phyloP scores from a whole-genome alignment of 2,888 invertebrate genomes.

The Brenthis daphne region DNA sequence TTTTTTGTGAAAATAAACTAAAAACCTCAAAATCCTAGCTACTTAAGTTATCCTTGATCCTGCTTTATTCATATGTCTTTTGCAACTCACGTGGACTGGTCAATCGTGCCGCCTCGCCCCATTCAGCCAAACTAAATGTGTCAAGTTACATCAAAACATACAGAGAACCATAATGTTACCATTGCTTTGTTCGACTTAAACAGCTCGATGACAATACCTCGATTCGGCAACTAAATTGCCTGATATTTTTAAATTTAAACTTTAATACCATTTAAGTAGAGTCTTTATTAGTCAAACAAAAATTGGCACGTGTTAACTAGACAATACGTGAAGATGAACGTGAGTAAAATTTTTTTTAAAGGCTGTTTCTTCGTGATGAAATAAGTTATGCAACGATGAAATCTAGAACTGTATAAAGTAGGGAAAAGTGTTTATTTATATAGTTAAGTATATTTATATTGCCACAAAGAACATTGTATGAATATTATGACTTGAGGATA shows the following conservation, averaged over 20 bases:
- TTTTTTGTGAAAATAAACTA: too few relatives aligned
- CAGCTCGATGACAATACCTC: conserved; percentile 23
- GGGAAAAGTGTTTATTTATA: conserved; percentile 6
- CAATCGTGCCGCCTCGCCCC: conserved; percentile 57
- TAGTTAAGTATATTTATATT: background rate
- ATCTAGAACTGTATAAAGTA: conserved; percentile 15
- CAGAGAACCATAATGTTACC: conserved; percentile 20
- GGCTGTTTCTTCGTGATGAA: conserved; percentile 21
- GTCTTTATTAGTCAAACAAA: background rate
- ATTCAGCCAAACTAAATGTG: conserved; percentile 36
- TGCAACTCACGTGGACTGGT: conserved; percentile 63
- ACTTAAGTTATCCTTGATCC: too few relatives aligned
- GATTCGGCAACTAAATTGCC: conserved; percentile 19
- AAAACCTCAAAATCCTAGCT: too few relatives aligned
- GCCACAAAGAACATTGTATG: too few relatives aligned
- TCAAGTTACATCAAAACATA: conserved; percentile 38
- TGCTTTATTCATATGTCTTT: conserved; percentile 42
- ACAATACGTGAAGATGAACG: conserved; percentile 34
- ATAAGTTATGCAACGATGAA: conserved; percentile 29
- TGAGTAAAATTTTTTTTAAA: conserved; percentile 30
- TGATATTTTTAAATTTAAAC: conserved; percentile 9
- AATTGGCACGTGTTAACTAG: conserved; percentile 28
- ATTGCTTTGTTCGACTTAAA: conserved; percentile 33
- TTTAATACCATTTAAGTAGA: background rate
- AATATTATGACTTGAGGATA: too few relatives aligned